Conservation (phyloP, 2,113 vertebrate genomes). For the Lathamus discolor region DNA sequence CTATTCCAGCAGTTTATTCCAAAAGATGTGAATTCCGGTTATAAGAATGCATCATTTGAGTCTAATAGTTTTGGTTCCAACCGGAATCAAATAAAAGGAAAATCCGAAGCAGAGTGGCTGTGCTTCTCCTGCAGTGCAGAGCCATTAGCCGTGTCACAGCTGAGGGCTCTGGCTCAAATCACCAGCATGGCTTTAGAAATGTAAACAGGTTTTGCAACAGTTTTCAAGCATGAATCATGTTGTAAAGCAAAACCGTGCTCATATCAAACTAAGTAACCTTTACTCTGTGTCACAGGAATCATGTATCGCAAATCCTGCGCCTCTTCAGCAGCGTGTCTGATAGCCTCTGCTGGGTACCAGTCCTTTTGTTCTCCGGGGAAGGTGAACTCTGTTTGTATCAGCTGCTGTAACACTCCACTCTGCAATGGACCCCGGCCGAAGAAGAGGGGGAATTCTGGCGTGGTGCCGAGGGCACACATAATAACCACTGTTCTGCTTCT, state of each 20-base stretch:
- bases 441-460: slow-evolving; percentile 74
- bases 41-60: slow-evolving; percentile 11
- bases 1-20: neutral
- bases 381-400: slow-evolving; percentile 96
- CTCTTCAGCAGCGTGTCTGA: slow-evolving; percentile 92
- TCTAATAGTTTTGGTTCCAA: neutral
- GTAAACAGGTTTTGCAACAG: neutral
- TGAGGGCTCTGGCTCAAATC: neutral
- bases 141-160: neutral
- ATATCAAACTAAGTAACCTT: neutral
- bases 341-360: slow-evolving; percentile 95
- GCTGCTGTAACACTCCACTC: slow-evolving; percentile 95
- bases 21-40: neutral
- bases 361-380: slow-evolving; percentile 94
- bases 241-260: neutral
- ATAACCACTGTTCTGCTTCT: slow-evolving; percentile 50
- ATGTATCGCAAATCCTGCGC: slow-evolving; percentile 97
- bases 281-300: slow-evolving; percentile 82
- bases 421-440: slow-evolving; percentile 92
- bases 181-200: neutral
- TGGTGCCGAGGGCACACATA: neutral
- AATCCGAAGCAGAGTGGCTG: neutral
- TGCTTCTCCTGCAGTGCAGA: neutral
- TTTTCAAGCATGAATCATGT: neutral
- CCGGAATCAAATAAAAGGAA: neutral